These are phyloP conservation scores for Protonibea diacanthus DNA, from an alignment of 2,797 vertebrate species.

Conservation along the genomic window DNA sequence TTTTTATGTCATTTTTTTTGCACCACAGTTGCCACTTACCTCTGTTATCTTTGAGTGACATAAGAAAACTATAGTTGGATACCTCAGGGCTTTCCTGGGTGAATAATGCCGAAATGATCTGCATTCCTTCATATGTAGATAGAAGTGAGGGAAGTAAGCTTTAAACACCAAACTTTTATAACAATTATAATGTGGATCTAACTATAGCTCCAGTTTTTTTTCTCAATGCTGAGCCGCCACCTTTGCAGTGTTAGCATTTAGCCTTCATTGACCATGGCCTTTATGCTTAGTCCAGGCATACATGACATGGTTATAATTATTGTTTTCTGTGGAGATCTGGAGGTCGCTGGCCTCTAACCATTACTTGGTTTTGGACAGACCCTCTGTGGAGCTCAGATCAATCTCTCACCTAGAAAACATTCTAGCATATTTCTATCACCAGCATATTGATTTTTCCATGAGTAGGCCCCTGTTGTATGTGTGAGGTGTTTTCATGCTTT, in stretches of 20 bases:
- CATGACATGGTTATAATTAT: conserved; percentile 81
- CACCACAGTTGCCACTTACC: too few relatives aligned
- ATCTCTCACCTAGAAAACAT: conserved; percentile 86
- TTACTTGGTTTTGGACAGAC: conserved; percentile 86
- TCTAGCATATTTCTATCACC: conserved; percentile 88
- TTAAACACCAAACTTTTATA: not conserved
- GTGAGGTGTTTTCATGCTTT: conserved; percentile 81
- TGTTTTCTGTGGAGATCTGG: conserved; percentile 82
- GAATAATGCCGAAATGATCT: not conserved
- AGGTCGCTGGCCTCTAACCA: conserved; percentile 87
- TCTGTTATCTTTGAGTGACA: not conserved
- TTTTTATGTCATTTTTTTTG: not conserved
- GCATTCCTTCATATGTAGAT: not conserved
- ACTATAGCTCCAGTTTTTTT: conserved; percentile 20
- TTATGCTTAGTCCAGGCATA: conserved; percentile 79
- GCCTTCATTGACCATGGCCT: conserved; percentile 68
- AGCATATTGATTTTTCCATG: conserved; percentile 87
- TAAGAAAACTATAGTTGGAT: not conserved
- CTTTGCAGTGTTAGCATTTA: conserved; percentile 64
- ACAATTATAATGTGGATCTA: conserved; percentile 4
- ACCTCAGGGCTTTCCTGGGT: not conserved
- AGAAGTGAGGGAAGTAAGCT: not conserved
- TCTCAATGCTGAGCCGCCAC: conserved; percentile 37
- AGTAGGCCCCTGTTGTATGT: conserved; percentile 75
- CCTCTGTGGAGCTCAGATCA: conserved; percentile 85